A percentile compares a stretch with the other conserved stretches of the same genome.
phyloP scores from a whole-genome alignment of 1,140 invertebrate genomes.

The Aphidius gifuensis region DNA sequence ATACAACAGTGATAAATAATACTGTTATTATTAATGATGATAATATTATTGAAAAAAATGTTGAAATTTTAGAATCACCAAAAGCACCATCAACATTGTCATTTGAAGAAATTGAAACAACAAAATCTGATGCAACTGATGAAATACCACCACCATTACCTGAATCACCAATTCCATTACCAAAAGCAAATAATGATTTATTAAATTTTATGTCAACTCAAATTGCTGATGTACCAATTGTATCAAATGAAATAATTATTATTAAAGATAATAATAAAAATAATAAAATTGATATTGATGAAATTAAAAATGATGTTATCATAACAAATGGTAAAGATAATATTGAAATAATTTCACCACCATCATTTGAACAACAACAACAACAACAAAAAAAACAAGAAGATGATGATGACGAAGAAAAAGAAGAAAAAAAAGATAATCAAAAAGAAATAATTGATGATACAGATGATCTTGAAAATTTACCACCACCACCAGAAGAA shows the following conservation, averaged over 20 bases:
- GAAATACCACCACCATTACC: constrained; percentile 38
- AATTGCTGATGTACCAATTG: constrained; percentile 18
- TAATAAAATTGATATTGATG: background rate
- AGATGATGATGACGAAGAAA: too few relatives aligned
- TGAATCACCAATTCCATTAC: constrained; percentile 37
- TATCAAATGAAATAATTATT: background rate
- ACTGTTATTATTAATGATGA: too few relatives aligned
- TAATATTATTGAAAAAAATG: too few relatives aligned
- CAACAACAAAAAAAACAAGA: too few relatives aligned
- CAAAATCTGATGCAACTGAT: constrained; percentile 17
- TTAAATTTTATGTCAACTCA: constrained; percentile 28
- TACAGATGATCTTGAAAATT: constrained; percentile 14
- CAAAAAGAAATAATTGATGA: background rate
- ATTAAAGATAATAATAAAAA: background rate
- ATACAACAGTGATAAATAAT: too few relatives aligned
- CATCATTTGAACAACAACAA: too few relatives aligned
- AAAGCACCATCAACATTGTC: background rate
- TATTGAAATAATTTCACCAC: background rate
- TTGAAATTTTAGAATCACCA: background rate
- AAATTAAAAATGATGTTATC: background rate
- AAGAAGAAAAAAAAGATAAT: too few relatives aligned
- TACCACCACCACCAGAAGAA: constrained; percentile 31
- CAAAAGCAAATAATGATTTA: constrained; percentile 23
- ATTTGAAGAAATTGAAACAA: constrained; percentile 5
- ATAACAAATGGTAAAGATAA: background rate